phyloP scores from a whole-genome alignment of 2,113 vertebrate species.

The Noctilio leporinus region DNA sequence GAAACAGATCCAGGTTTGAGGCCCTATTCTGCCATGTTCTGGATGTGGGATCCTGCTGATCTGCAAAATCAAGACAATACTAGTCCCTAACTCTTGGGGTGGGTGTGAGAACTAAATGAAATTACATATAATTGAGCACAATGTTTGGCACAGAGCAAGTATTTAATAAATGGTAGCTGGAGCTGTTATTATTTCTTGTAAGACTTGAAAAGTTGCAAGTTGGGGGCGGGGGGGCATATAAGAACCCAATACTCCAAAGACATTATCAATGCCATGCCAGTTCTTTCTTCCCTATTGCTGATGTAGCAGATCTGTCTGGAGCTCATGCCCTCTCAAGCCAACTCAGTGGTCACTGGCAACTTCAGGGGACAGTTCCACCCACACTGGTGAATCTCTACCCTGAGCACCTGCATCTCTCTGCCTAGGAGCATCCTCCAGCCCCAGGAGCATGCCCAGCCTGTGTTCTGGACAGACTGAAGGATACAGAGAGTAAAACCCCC shows the following conservation, averaged over 20 bases:
- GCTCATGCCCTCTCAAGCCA: not conserved
- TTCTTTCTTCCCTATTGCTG: not conserved
- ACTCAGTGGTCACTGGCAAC: not conserved
- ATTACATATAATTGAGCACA: not conserved
- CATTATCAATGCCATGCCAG: not conserved
- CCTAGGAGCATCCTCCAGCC: not conserved
- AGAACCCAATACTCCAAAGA: not conserved
- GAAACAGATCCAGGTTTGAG: not conserved
- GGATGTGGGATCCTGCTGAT: not conserved
- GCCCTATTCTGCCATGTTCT: not conserved
- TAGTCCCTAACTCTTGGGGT: not conserved
- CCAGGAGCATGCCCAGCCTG: not conserved
- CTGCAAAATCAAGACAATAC: not conserved
- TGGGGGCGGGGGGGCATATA: not conserved
- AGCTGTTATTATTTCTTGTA: not conserved
- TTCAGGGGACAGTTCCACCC: not conserved
- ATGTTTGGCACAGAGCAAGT: not conserved
- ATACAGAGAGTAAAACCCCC: not conserved
- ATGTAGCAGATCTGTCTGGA: fast-evolving
- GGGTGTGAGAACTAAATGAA: not conserved
- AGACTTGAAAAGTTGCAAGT: not conserved
- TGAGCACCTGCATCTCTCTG: not conserved
- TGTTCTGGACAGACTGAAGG: not conserved
- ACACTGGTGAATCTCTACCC: not conserved
- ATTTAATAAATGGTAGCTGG: not conserved